Base-by-base conservation (phyloP, 2,888 invertebrate genomes). In the Agonum fuliginosum region DNA sequence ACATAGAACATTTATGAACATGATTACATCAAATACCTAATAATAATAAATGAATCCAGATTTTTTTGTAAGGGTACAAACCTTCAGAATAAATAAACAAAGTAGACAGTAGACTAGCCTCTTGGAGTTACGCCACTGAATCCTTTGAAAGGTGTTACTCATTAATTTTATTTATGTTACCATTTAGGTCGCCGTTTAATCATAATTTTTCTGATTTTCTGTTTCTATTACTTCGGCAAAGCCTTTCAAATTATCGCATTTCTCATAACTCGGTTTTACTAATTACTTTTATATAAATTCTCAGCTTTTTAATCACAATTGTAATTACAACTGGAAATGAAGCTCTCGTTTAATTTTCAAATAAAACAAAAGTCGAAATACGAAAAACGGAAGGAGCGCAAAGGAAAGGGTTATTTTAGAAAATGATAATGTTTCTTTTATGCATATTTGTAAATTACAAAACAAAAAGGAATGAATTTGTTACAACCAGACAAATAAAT, bases 271-370 rank as follows among this genome's bases (percentile, higher is more conserved):
- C 17, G 30, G 30, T 27, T 17, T 30, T 12, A 62, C 58, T 62
- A 62, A 62, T 62, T 62, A 62, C 58, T 69, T 69, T 46, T 69
- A 54, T 20, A 58, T 73, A 58, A 73, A 73, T 73, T 54, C 24
- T 54, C 58, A 41, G 73, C 54, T 58, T 41, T 72, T 73, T 58
- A 54, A 58, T 37, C 58, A 58, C 58, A 54, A 14, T 73, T 73
- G 5, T 58, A 54, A 73, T 73, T 58, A 73, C 37, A 34, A 17
- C 27, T 41, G 73, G 24, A 54, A 73, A 73, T 41, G 20, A 41
- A 73, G n/a, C 10, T 12, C 30, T 27, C 17, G 8, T 27, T 8
- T 6, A n/a, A 62, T 58, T 30, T 30, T 30, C 4, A 58, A 62
- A 62, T 27, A 30, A 17, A 12, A 17, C 34, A 27, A 62, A 62